Evolutionary conservation across 2,113 vertebrate species (phyloP), one percentile per base, ranked within the genome.

Genomic region (Orientallactaga bullata): DNA sequence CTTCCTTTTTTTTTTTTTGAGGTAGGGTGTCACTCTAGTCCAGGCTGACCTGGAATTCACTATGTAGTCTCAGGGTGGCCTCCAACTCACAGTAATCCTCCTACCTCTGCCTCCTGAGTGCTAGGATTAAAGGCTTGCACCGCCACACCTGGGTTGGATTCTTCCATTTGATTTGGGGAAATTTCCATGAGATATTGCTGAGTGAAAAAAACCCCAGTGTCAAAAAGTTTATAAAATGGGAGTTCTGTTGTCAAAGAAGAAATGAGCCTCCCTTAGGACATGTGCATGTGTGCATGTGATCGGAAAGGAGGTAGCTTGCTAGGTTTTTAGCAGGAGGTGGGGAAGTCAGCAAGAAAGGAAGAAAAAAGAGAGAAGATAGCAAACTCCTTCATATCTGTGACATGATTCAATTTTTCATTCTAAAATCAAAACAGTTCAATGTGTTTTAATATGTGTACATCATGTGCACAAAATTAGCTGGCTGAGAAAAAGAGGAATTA

Each of bases 231-330:
- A 24, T 68, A 23, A 63, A 72, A 87, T 39, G n/a, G 66, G 24
- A 51, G 77, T 96, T 91, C 65, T 78, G n/a, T 82, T 93, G 35
- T 79, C 79, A 94, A 89, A 77, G 85, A 74, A 65, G n/a, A 28
- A 74, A 76, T 2, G 18, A n/a, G 10, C 9, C 21, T 23, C 23
- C 16, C 8, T 83, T 86, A 83, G 24, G 35, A 35, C 66, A 60
- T 2, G 16, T 7, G 11, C 11, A 5, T 74, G 12, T 26, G 12
- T 86, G 32, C 21, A 20, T 30, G 30, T 69, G 30, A 76, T 32
- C 6, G 26, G 21, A 35, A n/a, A 92, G 69, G 80, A 32, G 69
- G 77, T 28, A 69, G 23, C 12, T 15, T 58, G 17, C 4, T 4
- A 37, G 51, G 35, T 7, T 78, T 72, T 86, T 37, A 89, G 30